These are phyloP conservation scores for Eustalomyia histrio DNA, from an alignment of 2,888 invertebrate species.

Conservation along the genomic window DNA sequence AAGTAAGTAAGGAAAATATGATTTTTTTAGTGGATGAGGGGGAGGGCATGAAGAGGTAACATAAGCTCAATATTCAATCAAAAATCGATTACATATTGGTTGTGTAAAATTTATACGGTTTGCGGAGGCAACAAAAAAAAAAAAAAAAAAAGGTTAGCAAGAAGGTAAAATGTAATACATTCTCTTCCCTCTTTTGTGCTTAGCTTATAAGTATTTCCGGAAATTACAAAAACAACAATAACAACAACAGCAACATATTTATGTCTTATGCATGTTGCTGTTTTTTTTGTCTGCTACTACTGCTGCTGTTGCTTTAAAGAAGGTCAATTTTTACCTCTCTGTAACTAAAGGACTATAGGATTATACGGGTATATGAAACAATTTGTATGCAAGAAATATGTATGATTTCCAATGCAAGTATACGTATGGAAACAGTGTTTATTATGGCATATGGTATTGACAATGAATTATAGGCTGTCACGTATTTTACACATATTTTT, in stretches of 20 bases:
- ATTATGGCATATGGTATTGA: conserved; percentile 68
- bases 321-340: conserved; percentile 46
- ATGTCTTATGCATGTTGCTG: conserved; percentile 1
- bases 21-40: conserved; percentile 7
- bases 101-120: conserved; percentile 43
- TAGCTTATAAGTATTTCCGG: neutral
- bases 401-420: neutral
- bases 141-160: neutral
- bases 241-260: conserved; percentile 17
- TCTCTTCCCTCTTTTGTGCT: neutral
- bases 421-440: conserved; percentile 51
- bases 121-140: conserved; percentile 15
- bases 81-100: conserved; percentile 78
- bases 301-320: conserved; percentile 40
- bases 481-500: conserved; percentile 59
- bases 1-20: conserved; percentile 23
- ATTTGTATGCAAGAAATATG: conserved; percentile 51
- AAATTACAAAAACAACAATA: neutral
- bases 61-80: conserved; percentile 78
- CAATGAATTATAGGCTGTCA: conserved; percentile 76
- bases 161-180: conserved; percentile 28
- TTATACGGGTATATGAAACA: conserved; percentile 53
- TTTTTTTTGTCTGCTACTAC: neutral
- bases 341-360: conserved; percentile 25
- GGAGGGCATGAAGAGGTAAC: conserved; percentile 63